Conservation (phyloP, 2,113 vertebrate species). For the Theristicus caerulescens region DNA sequence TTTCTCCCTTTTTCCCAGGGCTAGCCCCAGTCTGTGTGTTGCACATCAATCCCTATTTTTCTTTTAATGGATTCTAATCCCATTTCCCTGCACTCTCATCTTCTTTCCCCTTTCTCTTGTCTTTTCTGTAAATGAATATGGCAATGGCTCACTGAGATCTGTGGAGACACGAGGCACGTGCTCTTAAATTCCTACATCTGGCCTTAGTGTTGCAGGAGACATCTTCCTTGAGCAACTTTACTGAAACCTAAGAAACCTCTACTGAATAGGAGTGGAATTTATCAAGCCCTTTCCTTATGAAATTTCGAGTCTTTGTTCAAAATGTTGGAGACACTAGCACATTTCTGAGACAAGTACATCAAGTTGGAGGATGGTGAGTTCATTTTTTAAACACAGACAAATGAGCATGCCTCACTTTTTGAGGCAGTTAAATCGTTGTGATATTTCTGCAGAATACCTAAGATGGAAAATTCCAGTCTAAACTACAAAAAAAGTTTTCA, state of each 20-base stretch:
- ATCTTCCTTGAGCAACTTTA: not conserved
- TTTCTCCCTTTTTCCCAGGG: not conserved
- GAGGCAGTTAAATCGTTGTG: not conserved
- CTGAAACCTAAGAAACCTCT: not conserved
- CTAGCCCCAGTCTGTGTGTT: not conserved
- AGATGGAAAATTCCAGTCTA: slow-evolving; percentile 22
- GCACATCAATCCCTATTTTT: not conserved
- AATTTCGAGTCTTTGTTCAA: not conserved
- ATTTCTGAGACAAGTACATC: not conserved
- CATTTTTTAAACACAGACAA: not conserved
- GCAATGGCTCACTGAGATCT: not conserved
- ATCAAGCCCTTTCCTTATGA: not conserved
- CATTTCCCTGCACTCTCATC: not conserved
- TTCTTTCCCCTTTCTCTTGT: not conserved
- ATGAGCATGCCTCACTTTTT: not conserved
- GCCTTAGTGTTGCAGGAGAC: not conserved
- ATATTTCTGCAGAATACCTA: not conserved
- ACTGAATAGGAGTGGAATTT: not conserved
- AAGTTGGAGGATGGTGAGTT: not conserved
- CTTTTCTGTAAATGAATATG: not conserved
- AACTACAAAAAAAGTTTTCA: not conserved
- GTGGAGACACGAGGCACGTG: not conserved
- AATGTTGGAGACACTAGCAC: not conserved
- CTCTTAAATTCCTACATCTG: not conserved
- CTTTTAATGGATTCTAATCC: not conserved